phyloP scores from a whole-genome alignment of 2,113 vertebrate species.

The Ailuropoda melanoleuca region DNA sequence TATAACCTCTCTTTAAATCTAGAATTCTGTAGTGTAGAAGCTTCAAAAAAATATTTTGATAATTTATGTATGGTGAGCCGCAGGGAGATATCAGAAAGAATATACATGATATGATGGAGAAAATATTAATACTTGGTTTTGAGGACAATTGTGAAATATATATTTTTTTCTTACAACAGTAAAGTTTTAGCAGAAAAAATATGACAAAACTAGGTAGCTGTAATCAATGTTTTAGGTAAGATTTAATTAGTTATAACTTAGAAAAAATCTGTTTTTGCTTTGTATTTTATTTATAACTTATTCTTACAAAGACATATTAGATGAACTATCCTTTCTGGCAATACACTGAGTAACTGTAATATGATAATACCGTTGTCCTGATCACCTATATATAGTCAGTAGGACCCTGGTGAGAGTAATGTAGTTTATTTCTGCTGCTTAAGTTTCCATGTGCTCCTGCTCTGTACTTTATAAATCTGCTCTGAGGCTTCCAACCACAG shows the following conservation, averaged over 20 bases:
- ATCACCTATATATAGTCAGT: background rate
- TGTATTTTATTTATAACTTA: conserved; percentile 39
- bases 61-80: background rate
- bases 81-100: background rate
- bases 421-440: background rate
- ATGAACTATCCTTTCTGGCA: background rate
- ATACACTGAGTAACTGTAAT: background rate
- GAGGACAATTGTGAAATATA: background rate
- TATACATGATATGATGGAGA: background rate
- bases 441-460: background rate
- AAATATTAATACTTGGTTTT: background rate
- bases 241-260: conserved; percentile 34
- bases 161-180: background rate
- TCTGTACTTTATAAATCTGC: background rate
- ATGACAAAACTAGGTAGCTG: background rate
- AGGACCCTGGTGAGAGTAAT: background rate
- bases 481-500: background rate
- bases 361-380: background rate
- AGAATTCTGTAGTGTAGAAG: background rate
- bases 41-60: background rate
- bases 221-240: background rate
- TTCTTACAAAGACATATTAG: background rate
- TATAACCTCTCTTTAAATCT: background rate
- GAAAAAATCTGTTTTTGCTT: background rate
- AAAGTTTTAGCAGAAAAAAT: conserved; percentile 1